phyloP scores from a whole-genome alignment of 2,888 invertebrate species.

The Erebia ligea region DNA sequence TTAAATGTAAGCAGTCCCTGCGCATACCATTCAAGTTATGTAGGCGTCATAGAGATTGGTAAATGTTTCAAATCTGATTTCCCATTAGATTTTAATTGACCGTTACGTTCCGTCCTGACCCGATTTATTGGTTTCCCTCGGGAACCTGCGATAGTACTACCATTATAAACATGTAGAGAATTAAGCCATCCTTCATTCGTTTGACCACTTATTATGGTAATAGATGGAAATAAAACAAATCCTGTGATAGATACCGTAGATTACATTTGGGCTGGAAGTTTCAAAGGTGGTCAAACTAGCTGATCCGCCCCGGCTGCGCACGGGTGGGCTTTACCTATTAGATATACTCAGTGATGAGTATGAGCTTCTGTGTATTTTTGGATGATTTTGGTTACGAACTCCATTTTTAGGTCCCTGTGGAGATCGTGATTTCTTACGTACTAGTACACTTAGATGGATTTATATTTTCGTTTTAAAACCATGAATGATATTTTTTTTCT shows the following conservation, averaged over 20 bases:
- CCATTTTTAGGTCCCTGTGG: too few relatives aligned
- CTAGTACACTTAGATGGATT: too few relatives aligned
- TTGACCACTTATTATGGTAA: constrained; percentile 32
- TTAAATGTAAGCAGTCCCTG: constrained; percentile 10
- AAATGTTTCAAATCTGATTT: constrained; percentile 35
- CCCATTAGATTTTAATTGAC: constrained; percentile 71
- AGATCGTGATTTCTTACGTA: too few relatives aligned
- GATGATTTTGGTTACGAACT: too few relatives aligned
- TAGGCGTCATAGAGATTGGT: constrained; percentile 59
- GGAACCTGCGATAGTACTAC: constrained; percentile 43
- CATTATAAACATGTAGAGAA: constrained; percentile 33
- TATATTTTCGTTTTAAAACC: too few relatives aligned
- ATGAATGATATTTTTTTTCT: too few relatives aligned
- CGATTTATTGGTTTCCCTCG: constrained; percentile 68
- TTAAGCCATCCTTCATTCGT: constrained; percentile 33
- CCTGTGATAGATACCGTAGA: neutral
- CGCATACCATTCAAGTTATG: constrained; percentile 52
- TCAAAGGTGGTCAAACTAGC: too few relatives aligned
- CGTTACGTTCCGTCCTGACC: constrained; percentile 49
- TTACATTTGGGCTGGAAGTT: neutral
- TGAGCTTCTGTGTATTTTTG: too few relatives aligned
- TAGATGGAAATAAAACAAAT: constrained; percentile 30
- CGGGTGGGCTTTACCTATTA: too few relatives aligned
- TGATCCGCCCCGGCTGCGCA: too few relatives aligned
- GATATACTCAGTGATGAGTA: too few relatives aligned